Percentiles rank a stretch among this genome's conserved stretches.
phyloP scores from a whole-genome alignment of 2,113 vertebrate species.

The Ancistrus triradiatus region DNA sequence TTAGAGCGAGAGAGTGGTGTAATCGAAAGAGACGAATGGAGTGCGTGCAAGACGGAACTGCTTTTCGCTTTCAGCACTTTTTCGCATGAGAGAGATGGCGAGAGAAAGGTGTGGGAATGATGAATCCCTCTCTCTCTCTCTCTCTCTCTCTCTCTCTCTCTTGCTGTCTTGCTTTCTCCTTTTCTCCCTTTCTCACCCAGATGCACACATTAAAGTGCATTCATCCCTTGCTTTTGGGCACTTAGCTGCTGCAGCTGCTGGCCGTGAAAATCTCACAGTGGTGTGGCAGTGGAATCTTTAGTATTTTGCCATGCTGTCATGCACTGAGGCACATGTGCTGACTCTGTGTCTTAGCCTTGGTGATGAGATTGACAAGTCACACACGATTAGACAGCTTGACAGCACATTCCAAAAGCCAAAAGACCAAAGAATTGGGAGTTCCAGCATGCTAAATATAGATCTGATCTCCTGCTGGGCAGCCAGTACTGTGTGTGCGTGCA shows the following conservation, averaged over 20 bases:
- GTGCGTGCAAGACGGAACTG: neutral
- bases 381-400: slow-evolving; percentile 63
- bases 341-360: slow-evolving; percentile 67
- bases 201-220: slow-evolving; percentile 2
- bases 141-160: neutral
- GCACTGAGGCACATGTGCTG: slow-evolving; percentile 70
- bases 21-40: neutral
- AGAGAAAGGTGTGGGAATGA: neutral
- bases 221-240: slow-evolving; percentile 6
- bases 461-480: slow-evolving; percentile 52
- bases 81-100: neutral
- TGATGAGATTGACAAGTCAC: slow-evolving; percentile 69
- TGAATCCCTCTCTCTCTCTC: neutral
- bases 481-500: slow-evolving; percentile 20
- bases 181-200: neutral
- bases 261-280: too few species aligned
- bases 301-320: slow-evolving; percentile 50
- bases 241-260: neutral
- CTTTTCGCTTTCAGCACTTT: neutral
- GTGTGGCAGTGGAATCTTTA: slow-evolving; percentile 20
- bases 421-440: slow-evolving; percentile 52
- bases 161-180: neutral
- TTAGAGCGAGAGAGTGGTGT: neutral
- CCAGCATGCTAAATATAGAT: slow-evolving; percentile 60
- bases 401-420: slow-evolving; percentile 45